Base-by-base conservation (phyloP, 2,113 vertebrate genomes). In the Boulengeromyrus knoepffleri region DNA sequence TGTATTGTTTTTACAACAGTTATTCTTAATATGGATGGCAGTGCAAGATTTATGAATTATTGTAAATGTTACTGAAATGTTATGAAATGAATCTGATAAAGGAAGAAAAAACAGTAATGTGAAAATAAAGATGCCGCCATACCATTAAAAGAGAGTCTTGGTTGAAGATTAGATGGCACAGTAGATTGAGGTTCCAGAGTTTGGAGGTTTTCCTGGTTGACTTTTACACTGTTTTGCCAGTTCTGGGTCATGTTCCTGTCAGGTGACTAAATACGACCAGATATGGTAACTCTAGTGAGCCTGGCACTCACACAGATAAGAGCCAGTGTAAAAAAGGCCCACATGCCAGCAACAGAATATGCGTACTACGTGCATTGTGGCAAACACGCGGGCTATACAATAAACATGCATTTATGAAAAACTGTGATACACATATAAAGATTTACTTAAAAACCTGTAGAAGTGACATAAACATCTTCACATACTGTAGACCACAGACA, bases 191-290 rank as follows among this genome's bases (percentile, higher is more conserved):
- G 91, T 91, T 88, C 90, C 91, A 90, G 77, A 91, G 88, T 91
- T 91, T 90, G 91, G 91, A 93, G 93, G 93, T 91, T 93, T 92
- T 91, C 92, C 91, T 92, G 90, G 92, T 92, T 89, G 88, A 92
- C 91, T 92, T 92, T 85, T 94, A 94, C 94, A 93, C 93, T 93
- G 93, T 94, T 94, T 95, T 84, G 94, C 88, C 27, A 91, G 93
- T 52, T 92, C 46, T 93, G 50, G 87, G 87, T 89, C 46, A 91
- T 93, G 89, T 94, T 95, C 95, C 95, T 95, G 94, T 95, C 95
- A 95, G 94, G 93, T 94, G 94, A 95, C 93, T 92, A 92, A 88
- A 90, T 36, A 87, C 12, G 52, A 92, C 52, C 77, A 49, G 90
- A 92, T 93, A 92, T 90, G 91, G 91, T 93, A 91, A 90, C 92